phyloP scores from a whole-genome alignment of 2,888 invertebrate species.

The Megastigmus dorsalis region DNA sequence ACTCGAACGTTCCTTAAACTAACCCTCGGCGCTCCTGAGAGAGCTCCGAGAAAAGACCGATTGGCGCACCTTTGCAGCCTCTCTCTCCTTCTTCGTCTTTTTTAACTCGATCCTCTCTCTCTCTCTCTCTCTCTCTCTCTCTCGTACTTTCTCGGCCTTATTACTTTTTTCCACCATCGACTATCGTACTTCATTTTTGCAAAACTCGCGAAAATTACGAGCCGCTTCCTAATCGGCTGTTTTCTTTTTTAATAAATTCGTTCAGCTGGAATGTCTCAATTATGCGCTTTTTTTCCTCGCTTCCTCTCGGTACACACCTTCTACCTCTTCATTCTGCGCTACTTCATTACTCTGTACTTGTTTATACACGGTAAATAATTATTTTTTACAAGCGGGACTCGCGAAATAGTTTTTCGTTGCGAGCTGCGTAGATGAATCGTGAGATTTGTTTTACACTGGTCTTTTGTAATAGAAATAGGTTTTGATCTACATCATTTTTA shows the following conservation, averaged over 20 bases:
- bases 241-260: background rate
- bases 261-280: slow-evolving; percentile 25
- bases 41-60: slow-evolving; percentile 40
- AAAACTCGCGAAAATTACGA: slow-evolving; percentile 39
- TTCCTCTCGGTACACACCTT: background rate
- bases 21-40: slow-evolving; percentile 60
- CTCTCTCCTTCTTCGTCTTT: slow-evolving; percentile 16
- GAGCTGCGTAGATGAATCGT: no score
- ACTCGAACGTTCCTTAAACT: slow-evolving; percentile 64
- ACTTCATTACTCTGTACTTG: no score
- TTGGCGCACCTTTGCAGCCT: slow-evolving; percentile 32
- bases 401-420: no score
- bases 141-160: slow-evolving; percentile 24
- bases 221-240: slow-evolving; percentile 13
- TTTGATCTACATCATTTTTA: no score
- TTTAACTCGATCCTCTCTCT: slow-evolving; percentile 6
- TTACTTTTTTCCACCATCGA: slow-evolving; percentile 23
- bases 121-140: slow-evolving; percentile 29
- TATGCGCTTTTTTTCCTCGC: slow-evolving; percentile 17
- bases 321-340: no score
- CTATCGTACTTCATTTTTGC: slow-evolving; percentile 37
- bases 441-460: no score
- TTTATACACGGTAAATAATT: no score
- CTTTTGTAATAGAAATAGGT: no score
- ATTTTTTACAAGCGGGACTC: no score